Evolutionary conservation across 2,113 vertebrate species (phyloP).

Genomic region (Damaliscus lunatus): DNA sequence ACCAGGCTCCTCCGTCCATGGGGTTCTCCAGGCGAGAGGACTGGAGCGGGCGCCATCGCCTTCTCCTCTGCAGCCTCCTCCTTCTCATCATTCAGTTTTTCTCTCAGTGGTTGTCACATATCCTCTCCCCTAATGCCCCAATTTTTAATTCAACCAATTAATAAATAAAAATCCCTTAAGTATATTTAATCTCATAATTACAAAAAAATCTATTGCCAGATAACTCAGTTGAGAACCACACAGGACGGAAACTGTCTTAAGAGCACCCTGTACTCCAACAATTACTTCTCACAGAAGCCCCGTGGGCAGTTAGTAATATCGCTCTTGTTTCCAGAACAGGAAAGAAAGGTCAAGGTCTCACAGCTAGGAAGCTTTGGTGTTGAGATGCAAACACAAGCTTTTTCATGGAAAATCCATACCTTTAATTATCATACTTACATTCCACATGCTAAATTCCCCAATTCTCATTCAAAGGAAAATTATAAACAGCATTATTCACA

Average conservation of each 20-base stretch:
- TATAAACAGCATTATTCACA: background rate
- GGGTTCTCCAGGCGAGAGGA: rapidly evolving
- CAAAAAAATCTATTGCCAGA: background rate
- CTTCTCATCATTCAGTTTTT: background rate
- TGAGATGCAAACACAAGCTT: background rate
- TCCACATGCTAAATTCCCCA: background rate
- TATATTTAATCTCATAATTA: constrained; percentile 45
- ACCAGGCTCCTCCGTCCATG: no score
- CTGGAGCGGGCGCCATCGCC: rapidly evolving
- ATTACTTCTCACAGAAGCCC: background rate
- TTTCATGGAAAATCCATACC: background rate
- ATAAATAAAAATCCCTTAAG: background rate
- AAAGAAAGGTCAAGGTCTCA: background rate
- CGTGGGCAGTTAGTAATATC: rapidly evolving
- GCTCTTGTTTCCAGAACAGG: no score
- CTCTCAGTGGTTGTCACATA: background rate
- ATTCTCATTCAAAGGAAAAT: background rate
- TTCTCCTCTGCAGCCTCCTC: background rate
- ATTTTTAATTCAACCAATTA: constrained; percentile 23
- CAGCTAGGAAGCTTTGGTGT: background rate
- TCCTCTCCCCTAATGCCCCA: background rate
- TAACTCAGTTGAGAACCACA: background rate
- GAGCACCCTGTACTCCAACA: background rate
- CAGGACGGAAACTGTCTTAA: rapidly evolving
- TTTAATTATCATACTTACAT: background rate